Conservation (phyloP, 2,113 vertebrate genomes). For the Scolopax mira region DNA sequence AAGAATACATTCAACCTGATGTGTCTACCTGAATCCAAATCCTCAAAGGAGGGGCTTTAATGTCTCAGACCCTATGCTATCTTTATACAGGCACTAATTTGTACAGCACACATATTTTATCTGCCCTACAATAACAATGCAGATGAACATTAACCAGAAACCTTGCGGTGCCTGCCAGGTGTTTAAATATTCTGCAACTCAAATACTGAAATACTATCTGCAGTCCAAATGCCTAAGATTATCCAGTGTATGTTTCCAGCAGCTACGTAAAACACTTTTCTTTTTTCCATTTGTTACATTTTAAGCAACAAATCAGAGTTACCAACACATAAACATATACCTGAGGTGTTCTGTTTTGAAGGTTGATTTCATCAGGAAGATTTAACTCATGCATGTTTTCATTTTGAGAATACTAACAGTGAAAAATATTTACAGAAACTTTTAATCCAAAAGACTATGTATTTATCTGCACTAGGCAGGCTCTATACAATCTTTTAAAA, state of each 20-base stretch:
- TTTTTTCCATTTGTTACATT: not conserved
- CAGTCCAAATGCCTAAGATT: not conserved
- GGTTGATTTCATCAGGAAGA: not conserved
- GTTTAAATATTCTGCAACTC: constrained; percentile 24
- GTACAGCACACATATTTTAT: constrained; percentile 4
- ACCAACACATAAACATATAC: not conserved
- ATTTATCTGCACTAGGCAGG: not conserved
- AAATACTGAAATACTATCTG: not conserved
- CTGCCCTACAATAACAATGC: not conserved
- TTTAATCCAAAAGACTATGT: not conserved
- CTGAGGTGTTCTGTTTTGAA: not conserved
- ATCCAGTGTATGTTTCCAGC: not conserved
- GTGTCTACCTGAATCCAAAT: not conserved
- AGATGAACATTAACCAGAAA: constrained; percentile 48
- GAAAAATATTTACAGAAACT: not conserved
- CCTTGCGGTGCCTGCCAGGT: constrained; percentile 11
- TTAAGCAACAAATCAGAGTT: not conserved
- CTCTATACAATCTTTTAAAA: not conserved
- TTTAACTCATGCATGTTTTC: not conserved
- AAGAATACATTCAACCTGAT: not conserved
- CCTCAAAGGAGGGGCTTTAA: not conserved
- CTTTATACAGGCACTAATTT: constrained; percentile 32
- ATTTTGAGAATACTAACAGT: not conserved
- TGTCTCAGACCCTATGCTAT: not conserved
- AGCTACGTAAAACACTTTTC: not conserved